Evolutionary conservation across 2,113 vertebrate species (phyloP), one percentile per base, ranked within the genome.

Genomic region (Telmatochromis sp.): DNA sequence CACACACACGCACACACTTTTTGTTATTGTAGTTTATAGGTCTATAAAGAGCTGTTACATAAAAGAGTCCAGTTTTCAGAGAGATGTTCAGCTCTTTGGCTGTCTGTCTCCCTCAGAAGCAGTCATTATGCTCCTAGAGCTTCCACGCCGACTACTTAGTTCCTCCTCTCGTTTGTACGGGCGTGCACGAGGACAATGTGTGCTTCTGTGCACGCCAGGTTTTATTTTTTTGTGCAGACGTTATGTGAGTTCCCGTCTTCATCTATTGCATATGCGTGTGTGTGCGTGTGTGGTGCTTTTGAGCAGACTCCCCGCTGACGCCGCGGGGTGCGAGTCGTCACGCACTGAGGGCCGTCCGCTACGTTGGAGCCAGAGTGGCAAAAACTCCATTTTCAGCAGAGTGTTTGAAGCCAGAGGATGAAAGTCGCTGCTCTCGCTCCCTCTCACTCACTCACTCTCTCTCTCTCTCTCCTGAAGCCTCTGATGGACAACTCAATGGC

Each of bases 371-470:
- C 63, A 12, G 37, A 83, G 93, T 45, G 73, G 87, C 91, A 90
- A 85, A 90, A 94, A 93, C 89, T 91, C 86, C 87, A 89, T 94
- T 93, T 93, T 94, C 90, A 89, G 86, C 53, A 63, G 54, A 79
- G 73, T 23, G 91, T 94, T 95, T 95, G 94, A 95, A 94, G 93
- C 84, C 81, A 75, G 92, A 86, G 92, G 91, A 95, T 95, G 89
- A 94, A 94, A 93, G 95, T 82, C 51, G 0, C 21, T 26, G 37
- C 83, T 79, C 65, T 31, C 88, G 51, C 87, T 33, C 45, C 6
- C 63, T 53, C 88, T 57, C 55, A 81, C 60, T 58, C 15, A 11
- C 40, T 75, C 58, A 11, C 6, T 57, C 47, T 2, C 54, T 8
- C 55, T 79, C 70, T 53, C 78, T 88, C 83, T 81, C 42, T 84